These are phyloP conservation scores for Peromyscus nudipes DNA, from an alignment of 2,797 vertebrate species.

Conservation along the genomic window DNA sequence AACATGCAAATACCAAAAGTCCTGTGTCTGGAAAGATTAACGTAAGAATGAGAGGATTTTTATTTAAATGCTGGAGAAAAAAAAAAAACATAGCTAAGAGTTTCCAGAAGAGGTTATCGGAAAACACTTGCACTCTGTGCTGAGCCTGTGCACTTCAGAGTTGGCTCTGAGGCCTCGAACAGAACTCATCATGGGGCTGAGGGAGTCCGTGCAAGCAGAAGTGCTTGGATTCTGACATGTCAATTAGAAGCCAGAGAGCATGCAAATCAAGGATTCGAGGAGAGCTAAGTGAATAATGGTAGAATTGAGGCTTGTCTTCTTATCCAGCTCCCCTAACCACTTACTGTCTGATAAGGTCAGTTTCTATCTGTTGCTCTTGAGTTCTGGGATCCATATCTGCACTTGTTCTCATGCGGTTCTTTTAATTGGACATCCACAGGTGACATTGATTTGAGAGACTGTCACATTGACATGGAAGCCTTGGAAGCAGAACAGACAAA, in stretches of 20 bases:
- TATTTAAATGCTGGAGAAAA: not conserved
- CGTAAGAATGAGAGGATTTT: not conserved
- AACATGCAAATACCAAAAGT: constrained; percentile 2
- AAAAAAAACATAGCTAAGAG: not conserved
- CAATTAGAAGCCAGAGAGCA: not conserved
- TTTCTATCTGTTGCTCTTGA: not conserved
- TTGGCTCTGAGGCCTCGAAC: accelerated
- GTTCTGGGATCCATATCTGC: not conserved
- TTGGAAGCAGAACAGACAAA: not conserved
- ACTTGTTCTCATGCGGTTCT: accelerated
- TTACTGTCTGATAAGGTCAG: accelerated
- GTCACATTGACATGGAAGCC: not conserved
- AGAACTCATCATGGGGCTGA: accelerated
- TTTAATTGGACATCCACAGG: not conserved
- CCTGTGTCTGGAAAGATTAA: not conserved
- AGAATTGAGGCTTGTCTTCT: not conserved
- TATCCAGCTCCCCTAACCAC: accelerated
- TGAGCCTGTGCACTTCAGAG: not conserved
- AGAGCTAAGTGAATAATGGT: not conserved
- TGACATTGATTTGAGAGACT: not conserved
- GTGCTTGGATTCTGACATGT: not conserved
- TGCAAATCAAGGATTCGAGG: not conserved
- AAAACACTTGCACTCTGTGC: not conserved
- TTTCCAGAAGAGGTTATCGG: no score
- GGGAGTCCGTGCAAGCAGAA: accelerated